Conservation (phyloP, 1,140 invertebrate species). For the Physella acuta region DNA sequence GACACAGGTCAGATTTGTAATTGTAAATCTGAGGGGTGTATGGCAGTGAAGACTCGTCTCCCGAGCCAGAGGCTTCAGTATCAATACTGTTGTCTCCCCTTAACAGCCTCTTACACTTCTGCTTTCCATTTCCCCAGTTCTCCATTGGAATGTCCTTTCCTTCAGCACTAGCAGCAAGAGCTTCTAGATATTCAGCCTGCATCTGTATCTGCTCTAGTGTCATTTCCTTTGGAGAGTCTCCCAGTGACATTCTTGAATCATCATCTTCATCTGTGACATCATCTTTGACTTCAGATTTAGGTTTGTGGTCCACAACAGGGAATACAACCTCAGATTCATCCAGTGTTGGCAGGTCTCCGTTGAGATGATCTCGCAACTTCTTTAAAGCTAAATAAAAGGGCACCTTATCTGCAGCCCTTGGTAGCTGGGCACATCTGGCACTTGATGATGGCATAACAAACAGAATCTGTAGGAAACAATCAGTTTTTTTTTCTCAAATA, state of each 20-base stretch:
- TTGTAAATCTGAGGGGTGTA: background rate
- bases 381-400: conserved; percentile 93
- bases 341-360: conserved; percentile 81
- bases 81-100: conserved; percentile 6
- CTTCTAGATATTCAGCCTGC: conserved; percentile 23
- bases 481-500: too few species aligned
- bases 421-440: conserved; percentile 91
- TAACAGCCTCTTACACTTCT: background rate
- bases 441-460: conserved; percentile 99
- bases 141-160: conserved; percentile 22
- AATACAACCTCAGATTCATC: conserved; percentile 92
- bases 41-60: conserved; percentile 4
- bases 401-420: conserved; percentile 92
- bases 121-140: background rate
- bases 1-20: background rate
- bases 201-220: conserved; percentile 25
- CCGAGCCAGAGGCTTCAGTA: conserved; percentile 11
- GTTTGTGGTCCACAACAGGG: conserved; percentile 61
- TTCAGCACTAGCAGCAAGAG: conserved; percentile 23
- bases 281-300: conserved; percentile 46
- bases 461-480: conserved; percentile 83
- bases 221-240: conserved; percentile 16
- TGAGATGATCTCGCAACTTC: conserved; percentile 92
- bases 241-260: conserved; percentile 1
- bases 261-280: conserved; percentile 29